Conservation (phyloP, 2,797 vertebrate genomes). For the Momotus momota region DNA sequence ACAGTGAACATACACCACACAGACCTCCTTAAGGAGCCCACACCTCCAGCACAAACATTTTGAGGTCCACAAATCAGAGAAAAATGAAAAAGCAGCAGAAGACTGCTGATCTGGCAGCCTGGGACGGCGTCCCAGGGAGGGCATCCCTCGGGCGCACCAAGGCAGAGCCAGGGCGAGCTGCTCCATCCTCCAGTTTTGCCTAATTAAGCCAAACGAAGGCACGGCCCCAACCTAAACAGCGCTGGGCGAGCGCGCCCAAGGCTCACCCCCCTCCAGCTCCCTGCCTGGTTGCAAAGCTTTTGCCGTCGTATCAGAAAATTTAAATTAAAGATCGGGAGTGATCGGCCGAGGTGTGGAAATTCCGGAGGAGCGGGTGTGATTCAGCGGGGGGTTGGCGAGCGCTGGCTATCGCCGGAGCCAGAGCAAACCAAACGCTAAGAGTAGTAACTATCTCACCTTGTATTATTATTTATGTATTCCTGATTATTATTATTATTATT, state of each 20-base stretch:
- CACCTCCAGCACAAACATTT: background rate
- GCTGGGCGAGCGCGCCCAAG: fast-evolving
- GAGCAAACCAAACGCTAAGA: background rate
- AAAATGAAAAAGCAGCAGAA: background rate
- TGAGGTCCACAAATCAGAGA: background rate
- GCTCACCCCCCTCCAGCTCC: background rate
- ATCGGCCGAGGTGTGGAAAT: background rate
- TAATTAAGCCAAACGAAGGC: background rate
- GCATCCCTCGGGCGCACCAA: background rate
- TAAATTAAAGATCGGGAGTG: background rate
- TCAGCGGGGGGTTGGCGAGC: slow-evolving; percentile 16
- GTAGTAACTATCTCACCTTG: background rate
- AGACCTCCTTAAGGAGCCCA: background rate
- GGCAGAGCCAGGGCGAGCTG: background rate
- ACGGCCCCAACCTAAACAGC: background rate
- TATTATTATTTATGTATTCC: slow-evolving; percentile 71
- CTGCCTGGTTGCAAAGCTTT: background rate
- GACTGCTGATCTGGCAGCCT: background rate
- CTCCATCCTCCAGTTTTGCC: background rate
- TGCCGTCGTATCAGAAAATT: background rate
- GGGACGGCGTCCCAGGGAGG: background rate
- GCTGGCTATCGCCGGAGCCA: background rate
- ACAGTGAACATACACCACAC: fast-evolving
- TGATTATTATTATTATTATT: slow-evolving; percentile 62
- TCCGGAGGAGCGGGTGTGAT: slow-evolving; percentile 26